Base-by-base conservation (phyloP, 2,113 vertebrate genomes). In the Turnix velox region DNA sequence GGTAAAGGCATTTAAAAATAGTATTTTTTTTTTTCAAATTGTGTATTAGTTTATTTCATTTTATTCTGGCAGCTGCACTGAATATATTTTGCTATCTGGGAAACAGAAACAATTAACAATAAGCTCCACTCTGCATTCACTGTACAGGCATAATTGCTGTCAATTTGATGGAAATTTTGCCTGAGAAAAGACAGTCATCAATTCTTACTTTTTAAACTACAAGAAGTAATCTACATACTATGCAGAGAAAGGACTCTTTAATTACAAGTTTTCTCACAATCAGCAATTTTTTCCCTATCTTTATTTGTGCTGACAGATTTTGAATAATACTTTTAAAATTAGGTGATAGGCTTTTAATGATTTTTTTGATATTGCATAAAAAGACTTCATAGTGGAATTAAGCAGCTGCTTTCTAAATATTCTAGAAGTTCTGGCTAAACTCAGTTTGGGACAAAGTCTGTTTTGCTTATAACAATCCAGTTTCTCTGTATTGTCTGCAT, bases 101-200 rank as follows among this genome's bases (percentile, higher is more conserved):
- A 75, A 93, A 68, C 52, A 82, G 76, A 96, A 88, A 88, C 83
- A 94, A 92, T 82, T 91, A 86, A 93, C 87, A 94, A 68, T 92
- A 79, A 93, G 54, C 73, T 14, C 27, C 48, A 76, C 66, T 90
- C 67, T 87, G 65, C 88, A 92, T 52, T 62, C 58, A 46, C 83
- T 62, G 75, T 92, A 78, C 55, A 78, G 37, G 13, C 65, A 91
- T 90, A 96, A 94, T 88, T 93, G 83, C 94, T 92, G 91, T 93
- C 92, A 93, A 61, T 84, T 71, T 94, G 86, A 96, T 84, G 81
- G 95, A 90, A 95, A 79, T 93, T 89, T 92, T 92, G 66, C 74
- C 33, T 8, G 18, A 91, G 72, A 92, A 83, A 86, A 88, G 48
- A 49, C 49, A 61, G 74, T 81, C 58, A 57, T 54, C 33, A 52